Evolutionary conservation across 2,888 invertebrate species (phyloP).

Genomic region (Tachina grossa): DNA sequence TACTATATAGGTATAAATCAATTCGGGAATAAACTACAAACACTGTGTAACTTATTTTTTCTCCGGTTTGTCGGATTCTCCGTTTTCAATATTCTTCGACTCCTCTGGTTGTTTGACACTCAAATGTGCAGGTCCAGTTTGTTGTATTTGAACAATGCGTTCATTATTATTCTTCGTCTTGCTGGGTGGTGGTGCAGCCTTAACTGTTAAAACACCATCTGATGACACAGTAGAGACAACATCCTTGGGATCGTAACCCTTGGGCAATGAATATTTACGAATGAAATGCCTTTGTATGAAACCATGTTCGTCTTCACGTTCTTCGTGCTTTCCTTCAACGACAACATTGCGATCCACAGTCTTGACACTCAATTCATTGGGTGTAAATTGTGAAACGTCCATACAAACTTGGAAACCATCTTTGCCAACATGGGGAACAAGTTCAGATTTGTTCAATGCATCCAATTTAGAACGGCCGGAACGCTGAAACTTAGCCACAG

Average conservation of each 20-base stretch:
- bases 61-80: slow-evolving; percentile 36
- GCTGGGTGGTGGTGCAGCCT: slow-evolving; percentile 85
- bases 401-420: slow-evolving; percentile 88
- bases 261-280: slow-evolving; percentile 89
- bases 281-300: slow-evolving; percentile 90
- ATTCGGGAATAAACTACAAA: neutral
- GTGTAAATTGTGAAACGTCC: slow-evolving; percentile 91
- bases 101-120: slow-evolving; percentile 77
- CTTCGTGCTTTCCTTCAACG: slow-evolving; percentile 90
- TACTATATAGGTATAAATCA: neutral
- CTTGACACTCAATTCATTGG: slow-evolving; percentile 90
- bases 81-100: slow-evolving; percentile 15
- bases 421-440: slow-evolving; percentile 83
- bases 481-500: slow-evolving; percentile 35
- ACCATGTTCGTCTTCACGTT: slow-evolving; percentile 89
- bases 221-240: slow-evolving; percentile 89
- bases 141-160: slow-evolving; percentile 85
- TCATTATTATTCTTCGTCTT: slow-evolving; percentile 78
- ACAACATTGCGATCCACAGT: slow-evolving; percentile 89
- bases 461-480: slow-evolving; percentile 84
- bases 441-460: slow-evolving; percentile 81
- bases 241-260: slow-evolving; percentile 88
- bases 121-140: slow-evolving; percentile 85
- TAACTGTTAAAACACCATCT: slow-evolving; percentile 89
- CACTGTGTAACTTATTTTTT: neutral